Base-by-base conservation (phyloP, 2,113 vertebrate genomes). In the Cinclus cinclus region DNA sequence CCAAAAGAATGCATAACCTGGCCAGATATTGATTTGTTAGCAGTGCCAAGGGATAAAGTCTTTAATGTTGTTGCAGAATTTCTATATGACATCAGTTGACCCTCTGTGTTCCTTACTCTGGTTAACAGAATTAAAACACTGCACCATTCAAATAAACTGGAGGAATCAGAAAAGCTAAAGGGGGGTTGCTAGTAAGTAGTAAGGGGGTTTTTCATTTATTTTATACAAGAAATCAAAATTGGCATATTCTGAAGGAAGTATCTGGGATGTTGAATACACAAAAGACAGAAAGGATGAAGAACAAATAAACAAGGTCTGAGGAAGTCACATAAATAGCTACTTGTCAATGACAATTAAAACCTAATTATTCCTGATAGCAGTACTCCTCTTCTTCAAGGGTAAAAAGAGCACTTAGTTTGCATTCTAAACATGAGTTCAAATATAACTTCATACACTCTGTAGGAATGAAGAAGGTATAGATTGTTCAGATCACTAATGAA, bases 301-400 rank as follows among this genome's bases (percentile, higher is more conserved):
- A 85, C 3, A 0, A 80, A 58, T n/a, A 88, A 92, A 63, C n/a
- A 83, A 89, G 28, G 19, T 89, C 76, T 94, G 59, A 90, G 31
- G 77, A 93, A 96, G 83, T 39, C 50, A 70, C 63, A 53, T 41
- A 65, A 39, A 58, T 46, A 92, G 46, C 37, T 73, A 47, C 67
- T 69, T 80, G 76, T 90, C 86, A 90, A 55, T 83, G 76, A 90
- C 47, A 90, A 90, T 88, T 93, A 93, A 86, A 88, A 86, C 33
- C 50, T 77, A 83, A 88, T 94, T 86, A 93, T 55, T 88, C 75
- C 46, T 86, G 63, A 93, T 65, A 83, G 63, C 44, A 65, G 37
- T 76, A 86, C 46, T 87, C 58, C 10, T 74, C 55, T 55, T 90
- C 71, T 55, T 83, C 68, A 83, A 96, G 90, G 85, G 55, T 90